A percentile compares a stretch with the other conserved stretches of the same genome.
These are phyloP conservation scores for Pelusios castaneus DNA, from an alignment of 2,113 vertebrate species.

Conservation along the genomic window DNA sequence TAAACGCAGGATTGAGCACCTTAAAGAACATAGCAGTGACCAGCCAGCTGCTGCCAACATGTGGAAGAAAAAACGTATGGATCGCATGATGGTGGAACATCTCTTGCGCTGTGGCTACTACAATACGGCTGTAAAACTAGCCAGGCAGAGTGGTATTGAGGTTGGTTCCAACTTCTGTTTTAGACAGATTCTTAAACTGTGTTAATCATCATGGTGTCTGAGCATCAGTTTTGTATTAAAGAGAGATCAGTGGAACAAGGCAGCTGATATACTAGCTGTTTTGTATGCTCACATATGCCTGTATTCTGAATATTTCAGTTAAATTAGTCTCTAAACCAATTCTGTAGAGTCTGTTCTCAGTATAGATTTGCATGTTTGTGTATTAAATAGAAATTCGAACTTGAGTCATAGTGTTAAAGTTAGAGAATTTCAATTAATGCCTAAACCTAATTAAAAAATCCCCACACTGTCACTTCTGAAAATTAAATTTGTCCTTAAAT, in stretches of 20 bases:
- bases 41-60: constrained; percentile 91
- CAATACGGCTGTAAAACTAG: constrained; percentile 96
- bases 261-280: neutral
- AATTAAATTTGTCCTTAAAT: constrained; percentile 15
- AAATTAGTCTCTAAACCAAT: neutral
- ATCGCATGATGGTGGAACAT: constrained; percentile 99
- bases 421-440: neutral
- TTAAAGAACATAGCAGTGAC: constrained; percentile 98
- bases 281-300: neutral
- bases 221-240: neutral
- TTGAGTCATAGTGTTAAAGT: neutral
- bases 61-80: constrained; percentile 99
- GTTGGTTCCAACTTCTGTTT: constrained; percentile 65
- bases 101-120: constrained; percentile 97
- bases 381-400: neutral
- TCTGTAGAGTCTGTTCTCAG: neutral
- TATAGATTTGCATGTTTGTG: neutral
- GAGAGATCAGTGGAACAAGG: neutral
- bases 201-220: neutral
- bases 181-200: neutral
- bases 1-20: constrained; percentile 95
- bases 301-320: neutral
- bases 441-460: neutral
- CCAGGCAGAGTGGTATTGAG: constrained; percentile 96
- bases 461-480: neutral